phyloP scores from a whole-genome alignment of 2,888 invertebrate species.

The Eristalis pertinax region DNA sequence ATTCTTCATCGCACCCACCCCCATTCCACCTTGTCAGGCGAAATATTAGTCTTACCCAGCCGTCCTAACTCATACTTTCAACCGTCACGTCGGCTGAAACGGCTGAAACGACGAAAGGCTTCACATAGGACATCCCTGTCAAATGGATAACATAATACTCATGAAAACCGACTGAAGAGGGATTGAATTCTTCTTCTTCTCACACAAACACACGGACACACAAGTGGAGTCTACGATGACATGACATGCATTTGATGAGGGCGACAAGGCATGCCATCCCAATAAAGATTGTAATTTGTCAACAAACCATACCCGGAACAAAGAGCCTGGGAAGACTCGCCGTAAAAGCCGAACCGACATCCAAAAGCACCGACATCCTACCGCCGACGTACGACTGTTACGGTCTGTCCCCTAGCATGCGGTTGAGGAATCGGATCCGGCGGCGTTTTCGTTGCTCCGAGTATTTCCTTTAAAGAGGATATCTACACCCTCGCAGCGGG shows the following conservation, averaged over 20 bases:
- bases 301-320: slow-evolving; percentile 50
- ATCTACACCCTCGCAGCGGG: slow-evolving; percentile 20
- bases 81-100: slow-evolving; percentile 11
- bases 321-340: slow-evolving; percentile 4
- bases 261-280: slow-evolving; percentile 64
- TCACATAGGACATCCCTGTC: slow-evolving; percentile 49
- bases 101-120: slow-evolving; percentile 54
- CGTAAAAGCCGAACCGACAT: slow-evolving; percentile 25
- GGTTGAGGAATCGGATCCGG: slow-evolving; percentile 22
- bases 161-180: slow-evolving; percentile 36
- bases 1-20: neutral
- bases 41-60: neutral
- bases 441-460: slow-evolving; percentile 3
- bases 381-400: slow-evolving; percentile 29
- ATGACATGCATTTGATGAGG: slow-evolving; percentile 66
- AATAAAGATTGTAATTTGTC: slow-evolving; percentile 70
- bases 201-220: neutral
- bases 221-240: slow-evolving; percentile 40
- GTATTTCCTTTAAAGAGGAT: slow-evolving; percentile 30
- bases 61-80: slow-evolving; percentile 14
- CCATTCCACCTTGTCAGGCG: neutral
- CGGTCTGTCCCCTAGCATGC: slow-evolving; percentile 11
- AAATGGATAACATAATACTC: slow-evolving; percentile 62
- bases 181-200: slow-evolving; percentile 17
- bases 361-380: slow-evolving; percentile 22